Evolutionary conservation across 30 jellyfish, hydroid and myxozoan genomes (phyloP), one percentile per base, ranked within the genome.

Genomic region (Chrysaora quinquecirrha): DNA sequence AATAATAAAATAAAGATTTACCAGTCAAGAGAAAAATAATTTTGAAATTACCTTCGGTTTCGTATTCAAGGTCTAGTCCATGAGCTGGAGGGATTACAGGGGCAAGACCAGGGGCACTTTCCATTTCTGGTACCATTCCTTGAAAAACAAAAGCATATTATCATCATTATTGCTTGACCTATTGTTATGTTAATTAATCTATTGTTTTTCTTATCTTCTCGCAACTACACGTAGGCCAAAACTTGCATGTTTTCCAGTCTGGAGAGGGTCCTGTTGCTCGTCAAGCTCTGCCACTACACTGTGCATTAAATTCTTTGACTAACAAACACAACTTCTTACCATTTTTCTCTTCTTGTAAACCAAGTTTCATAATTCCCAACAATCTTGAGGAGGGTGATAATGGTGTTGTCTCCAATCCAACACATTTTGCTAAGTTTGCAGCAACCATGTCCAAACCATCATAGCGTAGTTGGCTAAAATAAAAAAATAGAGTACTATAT

Each of bases 391-490:
- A 85, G 25, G 98, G 98, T 14, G 98, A 93, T 0, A 91, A 83
- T 0, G 98, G 96, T 18, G 94, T 70, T 32, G 95, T 90, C 75
- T 91, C 98, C 61, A 91, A 61, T 1, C 96, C 96, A 74, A 85
- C 96, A 85, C 96, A 91, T 34, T 87, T 86, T 3, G 98, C 98
- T 34, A 91, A 75, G 78, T 90, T 91, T 1, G 98, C 90, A 34
- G 98, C 98, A 1, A 91, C 95, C 91, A 91, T 75, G 60, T 91
- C 98, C 64, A 91, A 61, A 23, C 96, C 98, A 85, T 91, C 98
- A 81, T 91, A 91, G 6, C 98, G 95, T 4, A 91, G 83, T 71
- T 91, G 98, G 74, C 98, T 91, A 31, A 34, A 67, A 58, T 0
- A 48, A 34, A 12, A 7, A 33, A 61, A 25, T 21, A 66, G 32